Conservation (phyloP, 2,797 vertebrate genomes). For the Lagocephalus sceleratus region DNA sequence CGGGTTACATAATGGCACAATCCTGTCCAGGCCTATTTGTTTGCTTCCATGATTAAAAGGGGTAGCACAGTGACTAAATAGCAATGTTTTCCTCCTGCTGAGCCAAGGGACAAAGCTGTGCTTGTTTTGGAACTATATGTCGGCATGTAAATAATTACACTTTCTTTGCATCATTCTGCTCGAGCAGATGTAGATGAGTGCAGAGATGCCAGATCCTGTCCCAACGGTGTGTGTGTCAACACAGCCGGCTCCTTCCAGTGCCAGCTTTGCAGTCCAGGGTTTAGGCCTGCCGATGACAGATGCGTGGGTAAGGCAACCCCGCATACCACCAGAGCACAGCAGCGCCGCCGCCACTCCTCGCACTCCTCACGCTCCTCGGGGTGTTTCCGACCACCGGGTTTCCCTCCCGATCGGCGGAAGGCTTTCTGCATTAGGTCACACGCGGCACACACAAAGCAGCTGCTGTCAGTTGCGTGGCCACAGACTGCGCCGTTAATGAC, state of each 20-base stretch:
- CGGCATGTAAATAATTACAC: constrained; percentile 11
- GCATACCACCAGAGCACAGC: constrained; percentile 20
- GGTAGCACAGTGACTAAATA: constrained; percentile 45
- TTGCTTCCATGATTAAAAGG: constrained; percentile 44
- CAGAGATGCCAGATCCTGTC: constrained; percentile 67
- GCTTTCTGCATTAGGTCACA: constrained; percentile 53
- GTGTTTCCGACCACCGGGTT: constrained; percentile 40
- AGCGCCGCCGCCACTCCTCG: constrained; percentile 8
- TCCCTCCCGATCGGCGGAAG: constrained; percentile 38
- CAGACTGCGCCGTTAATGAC: constrained; percentile 36
- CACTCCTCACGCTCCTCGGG: constrained; percentile 9
- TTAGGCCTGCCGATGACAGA: constrained; percentile 63
- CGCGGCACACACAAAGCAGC: constrained; percentile 31
- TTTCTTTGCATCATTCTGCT: constrained; percentile 23
- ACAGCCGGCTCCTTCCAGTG: constrained; percentile 76
- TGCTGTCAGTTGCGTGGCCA: constrained; percentile 48
- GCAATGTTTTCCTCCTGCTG: constrained; percentile 46
- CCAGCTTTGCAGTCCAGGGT: constrained; percentile 70
- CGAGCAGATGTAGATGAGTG: constrained; percentile 78
- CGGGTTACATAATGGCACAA: constrained; percentile 21
- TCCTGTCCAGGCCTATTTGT: constrained; percentile 37
- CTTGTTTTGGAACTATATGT: constrained; percentile 21
- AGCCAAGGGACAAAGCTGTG: constrained; percentile 10
- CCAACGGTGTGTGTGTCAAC: constrained; percentile 71
- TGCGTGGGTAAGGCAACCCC: constrained; percentile 74